A percentile compares a stretch with the other conserved stretches of the same genome.
Conservation (phyloP, 2,888 invertebrate genomes). For the Andrena bicolor region DNA sequence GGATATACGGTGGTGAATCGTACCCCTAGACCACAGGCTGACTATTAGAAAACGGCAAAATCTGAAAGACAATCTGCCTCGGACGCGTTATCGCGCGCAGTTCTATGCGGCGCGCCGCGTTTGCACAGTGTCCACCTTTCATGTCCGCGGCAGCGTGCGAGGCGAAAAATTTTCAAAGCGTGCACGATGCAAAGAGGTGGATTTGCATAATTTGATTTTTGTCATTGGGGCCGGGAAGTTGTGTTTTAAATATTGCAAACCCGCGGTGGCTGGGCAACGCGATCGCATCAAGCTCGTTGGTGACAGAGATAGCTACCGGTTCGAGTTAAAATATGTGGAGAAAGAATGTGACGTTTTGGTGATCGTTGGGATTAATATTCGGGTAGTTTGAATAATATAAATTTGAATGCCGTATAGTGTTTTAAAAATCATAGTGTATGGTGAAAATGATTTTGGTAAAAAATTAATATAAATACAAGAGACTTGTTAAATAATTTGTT, state of each 20-base stretch:
- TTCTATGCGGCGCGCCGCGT: slow-evolving; percentile 17
- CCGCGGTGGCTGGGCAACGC: too few relatives aligned
- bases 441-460: too few relatives aligned
- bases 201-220: not conserved
- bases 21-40: slow-evolving; percentile 84
- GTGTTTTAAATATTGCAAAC: not conserved
- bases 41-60: slow-evolving; percentile 79
- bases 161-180: not conserved
- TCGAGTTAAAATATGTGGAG: too few relatives aligned
- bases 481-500: too few relatives aligned
- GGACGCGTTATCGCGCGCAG: slow-evolving; percentile 37
- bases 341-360: too few relatives aligned
- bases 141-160: not conserved
- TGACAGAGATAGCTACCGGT: too few relatives aligned
- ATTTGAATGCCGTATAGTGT: too few relatives aligned
- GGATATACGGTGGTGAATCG: slow-evolving; percentile 72
- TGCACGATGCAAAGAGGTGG: not conserved
- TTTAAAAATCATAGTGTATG: too few relatives aligned
- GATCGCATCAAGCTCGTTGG: too few relatives aligned
- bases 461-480: too few relatives aligned
- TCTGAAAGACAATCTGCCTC: slow-evolving; percentile 70
- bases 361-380: too few relatives aligned
- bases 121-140: slow-evolving; percentile 2
- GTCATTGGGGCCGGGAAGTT: not conserved
- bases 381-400: too few relatives aligned